A percentile compares a stretch with the other conserved stretches of the same genome.
phyloP scores from a whole-genome alignment of 30 jellyfish, hydroid and myxozoan genomes.

The Rhopilema esculentum region DNA sequence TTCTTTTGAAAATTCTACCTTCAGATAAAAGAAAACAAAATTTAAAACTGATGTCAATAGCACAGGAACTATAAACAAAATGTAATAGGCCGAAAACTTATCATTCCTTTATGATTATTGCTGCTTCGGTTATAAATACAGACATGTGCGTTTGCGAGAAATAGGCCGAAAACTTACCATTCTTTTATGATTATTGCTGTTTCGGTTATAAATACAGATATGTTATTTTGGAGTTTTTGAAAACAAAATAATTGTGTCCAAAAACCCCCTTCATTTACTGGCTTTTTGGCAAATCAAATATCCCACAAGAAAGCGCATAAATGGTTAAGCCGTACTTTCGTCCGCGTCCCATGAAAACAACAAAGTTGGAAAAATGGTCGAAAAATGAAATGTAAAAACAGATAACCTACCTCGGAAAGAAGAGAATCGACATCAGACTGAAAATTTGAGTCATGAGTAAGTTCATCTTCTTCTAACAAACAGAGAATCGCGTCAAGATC shows the following conservation, averaged over 20 bases:
- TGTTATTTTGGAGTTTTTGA: no score
- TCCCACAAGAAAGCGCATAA: no score
- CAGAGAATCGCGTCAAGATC: conserved; percentile 6
- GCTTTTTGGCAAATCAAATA: no score
- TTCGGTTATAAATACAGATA: no score
- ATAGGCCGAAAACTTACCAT: no score
- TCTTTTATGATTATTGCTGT: no score
- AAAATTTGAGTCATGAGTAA: not conserved
- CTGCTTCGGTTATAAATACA: no score
- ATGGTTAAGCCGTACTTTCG: not conserved
- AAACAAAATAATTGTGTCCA: no score
- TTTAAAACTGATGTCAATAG: not conserved
- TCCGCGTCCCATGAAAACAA: not conserved
- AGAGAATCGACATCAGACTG: not conserved
- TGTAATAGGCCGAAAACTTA: not conserved
- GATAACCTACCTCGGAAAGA: conserved; percentile 11
- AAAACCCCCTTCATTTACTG: no score
- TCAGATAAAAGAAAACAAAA: not conserved
- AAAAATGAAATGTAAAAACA: not conserved
- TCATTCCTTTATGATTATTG: no score
- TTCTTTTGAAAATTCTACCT: conserved; percentile 1
- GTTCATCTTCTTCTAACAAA: conserved; percentile 2
- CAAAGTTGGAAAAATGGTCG: not conserved
- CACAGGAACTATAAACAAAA: not conserved
- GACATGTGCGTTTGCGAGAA: no score